Percentiles rank a stretch among this genome's conserved stretches.
phyloP scores from a whole-genome alignment of 2,888 invertebrate species.

The Agriotes lineatus region DNA sequence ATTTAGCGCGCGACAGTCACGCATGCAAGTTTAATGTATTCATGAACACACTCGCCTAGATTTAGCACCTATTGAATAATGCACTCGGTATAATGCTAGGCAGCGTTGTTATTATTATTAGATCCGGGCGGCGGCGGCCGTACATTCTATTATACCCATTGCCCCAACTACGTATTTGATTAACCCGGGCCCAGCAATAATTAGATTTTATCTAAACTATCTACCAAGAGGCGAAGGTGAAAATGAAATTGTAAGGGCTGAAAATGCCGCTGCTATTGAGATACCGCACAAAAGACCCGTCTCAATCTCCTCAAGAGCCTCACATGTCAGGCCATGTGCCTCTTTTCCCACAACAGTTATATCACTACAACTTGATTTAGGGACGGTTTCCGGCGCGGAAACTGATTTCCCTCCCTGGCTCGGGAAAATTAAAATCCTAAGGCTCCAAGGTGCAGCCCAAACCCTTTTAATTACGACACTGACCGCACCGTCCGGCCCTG shows the following conservation, averaged over 20 bases:
- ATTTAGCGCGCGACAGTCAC: conserved; percentile 6
- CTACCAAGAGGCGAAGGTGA: conserved; percentile 39
- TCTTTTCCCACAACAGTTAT: conserved; percentile 48
- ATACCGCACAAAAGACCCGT: conserved; percentile 46
- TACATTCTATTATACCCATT: conserved; percentile 31
- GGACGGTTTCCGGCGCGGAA: no score
- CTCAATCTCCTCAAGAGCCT: conserved; percentile 46
- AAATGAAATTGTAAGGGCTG: conserved; percentile 41
- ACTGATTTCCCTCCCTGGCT: not conserved
- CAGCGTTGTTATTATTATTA: conserved; percentile 16
- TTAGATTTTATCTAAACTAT: conserved; percentile 42
- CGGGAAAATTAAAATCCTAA: not conserved
- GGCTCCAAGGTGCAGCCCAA: not conserved
- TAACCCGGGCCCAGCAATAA: conserved; percentile 35
- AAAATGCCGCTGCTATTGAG: conserved; percentile 44
- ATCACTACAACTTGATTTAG: conserved; percentile 29
- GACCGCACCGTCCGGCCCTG: not conserved
- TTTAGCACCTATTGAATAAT: conserved; percentile 21
- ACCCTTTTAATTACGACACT: not conserved
- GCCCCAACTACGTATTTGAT: conserved; percentile 26
- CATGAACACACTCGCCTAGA: conserved; percentile 21
- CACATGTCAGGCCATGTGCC: conserved; percentile 49
- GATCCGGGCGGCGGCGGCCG: not conserved
- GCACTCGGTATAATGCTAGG: not conserved
- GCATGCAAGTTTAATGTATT: conserved; percentile 31